Conservation (phyloP, 2,113 vertebrate genomes). For the Nesogale talazaci region DNA sequence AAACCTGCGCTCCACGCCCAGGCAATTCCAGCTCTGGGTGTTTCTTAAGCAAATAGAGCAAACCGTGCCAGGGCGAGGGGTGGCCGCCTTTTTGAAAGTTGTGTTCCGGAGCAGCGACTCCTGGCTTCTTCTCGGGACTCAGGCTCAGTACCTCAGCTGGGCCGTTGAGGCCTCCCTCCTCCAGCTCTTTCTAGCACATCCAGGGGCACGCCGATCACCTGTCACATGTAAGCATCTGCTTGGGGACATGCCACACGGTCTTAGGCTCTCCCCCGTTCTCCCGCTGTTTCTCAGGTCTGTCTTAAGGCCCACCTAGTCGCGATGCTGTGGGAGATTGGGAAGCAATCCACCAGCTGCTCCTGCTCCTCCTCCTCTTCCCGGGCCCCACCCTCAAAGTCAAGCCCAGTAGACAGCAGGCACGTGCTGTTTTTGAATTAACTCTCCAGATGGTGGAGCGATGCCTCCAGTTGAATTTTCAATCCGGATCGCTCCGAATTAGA, state of each 20-base stretch:
- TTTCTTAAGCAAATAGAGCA: slow-evolving; percentile 85
- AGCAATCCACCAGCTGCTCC: neutral
- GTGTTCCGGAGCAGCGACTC: slow-evolving; percentile 71
- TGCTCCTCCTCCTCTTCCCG: neutral
- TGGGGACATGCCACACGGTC: neutral
- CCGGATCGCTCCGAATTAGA: neutral
- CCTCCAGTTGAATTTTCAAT: neutral
- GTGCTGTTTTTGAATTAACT: neutral
- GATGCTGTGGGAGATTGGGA: neutral
- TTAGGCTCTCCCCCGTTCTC: neutral
- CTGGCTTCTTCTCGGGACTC: slow-evolving; percentile 51
- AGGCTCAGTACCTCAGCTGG: neutral
- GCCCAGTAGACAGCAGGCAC: neutral
- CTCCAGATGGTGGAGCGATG: neutral
- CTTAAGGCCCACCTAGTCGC: neutral
- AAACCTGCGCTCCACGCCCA: slow-evolving; percentile 77
- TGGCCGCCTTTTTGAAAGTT: slow-evolving; percentile 78
- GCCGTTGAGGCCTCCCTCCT: slow-evolving; percentile 16
- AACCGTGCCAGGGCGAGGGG: slow-evolving; percentile 76
- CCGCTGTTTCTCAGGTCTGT: neutral
- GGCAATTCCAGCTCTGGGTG: slow-evolving; percentile 84
- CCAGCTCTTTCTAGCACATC: neutral
- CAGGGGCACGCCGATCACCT: neutral
- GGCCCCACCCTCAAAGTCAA: neutral
- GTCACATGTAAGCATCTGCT: neutral